Evolutionary conservation across 2,113 vertebrate genomes (phyloP).

Genomic region (Gymnobelideus leadbeateri): DNA sequence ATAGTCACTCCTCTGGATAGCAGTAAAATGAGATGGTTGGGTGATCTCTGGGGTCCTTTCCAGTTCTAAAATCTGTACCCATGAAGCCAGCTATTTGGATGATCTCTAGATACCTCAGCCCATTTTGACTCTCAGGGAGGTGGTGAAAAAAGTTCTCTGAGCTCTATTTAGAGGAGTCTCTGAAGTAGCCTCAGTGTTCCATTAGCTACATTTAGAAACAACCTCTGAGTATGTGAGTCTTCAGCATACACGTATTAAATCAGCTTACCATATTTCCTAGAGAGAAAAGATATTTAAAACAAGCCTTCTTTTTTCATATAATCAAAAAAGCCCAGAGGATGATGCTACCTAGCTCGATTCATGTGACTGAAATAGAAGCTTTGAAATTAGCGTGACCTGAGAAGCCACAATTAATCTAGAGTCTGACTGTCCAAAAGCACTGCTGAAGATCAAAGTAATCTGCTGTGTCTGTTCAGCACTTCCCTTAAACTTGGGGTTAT

Average conservation of each 20-base stretch:
- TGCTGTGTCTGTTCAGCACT: no score
- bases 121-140: background rate
- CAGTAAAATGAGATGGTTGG: background rate
- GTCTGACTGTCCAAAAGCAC: conserved; percentile 49
- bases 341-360: background rate
- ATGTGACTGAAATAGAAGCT: conserved; percentile 57
- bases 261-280: conserved; percentile 24
- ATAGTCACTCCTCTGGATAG: background rate
- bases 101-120: background rate
- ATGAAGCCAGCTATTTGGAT: background rate
- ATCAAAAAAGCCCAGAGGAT: conserved; percentile 30
- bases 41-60: background rate
- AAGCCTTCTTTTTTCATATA: conserved; percentile 23
- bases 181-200: conserved; percentile 18
- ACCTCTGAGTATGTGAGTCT: background rate
- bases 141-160: conserved; percentile 16
- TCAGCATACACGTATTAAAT: conserved; percentile 20
- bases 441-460: background rate
- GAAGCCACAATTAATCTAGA: conserved; percentile 48
- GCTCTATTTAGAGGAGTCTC: conserved; percentile 11
- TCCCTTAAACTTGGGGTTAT: no score
- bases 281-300: background rate
- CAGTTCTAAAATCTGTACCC: no score
- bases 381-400: background rate
- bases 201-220: conserved; percentile 43